These are phyloP conservation scores for Diuraphis noxia DNA, from an alignment of 1,140 invertebrate genomes.

Conservation along the genomic window DNA sequence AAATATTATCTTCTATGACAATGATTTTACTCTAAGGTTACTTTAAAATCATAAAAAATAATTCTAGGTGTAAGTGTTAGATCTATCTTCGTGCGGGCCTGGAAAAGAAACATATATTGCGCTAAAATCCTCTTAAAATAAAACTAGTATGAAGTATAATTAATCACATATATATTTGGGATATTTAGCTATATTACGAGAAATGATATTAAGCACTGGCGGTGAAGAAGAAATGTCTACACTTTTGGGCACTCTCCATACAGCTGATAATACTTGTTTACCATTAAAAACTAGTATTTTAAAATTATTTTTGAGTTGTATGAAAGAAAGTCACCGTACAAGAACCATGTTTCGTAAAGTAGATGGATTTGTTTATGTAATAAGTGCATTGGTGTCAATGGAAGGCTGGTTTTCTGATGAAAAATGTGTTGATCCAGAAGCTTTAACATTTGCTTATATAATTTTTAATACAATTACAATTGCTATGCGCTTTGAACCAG, in stretches of 20 bases:
- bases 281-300: conserved; percentile 88
- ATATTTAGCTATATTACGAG: conserved; percentile 71
- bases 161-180: neutral
- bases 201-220: conserved; percentile 85
- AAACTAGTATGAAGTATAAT: neutral
- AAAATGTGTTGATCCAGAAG: conserved; percentile 61
- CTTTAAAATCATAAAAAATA: too few relatives aligned
- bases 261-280: conserved; percentile 76
- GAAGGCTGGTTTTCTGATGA: conserved; percentile 73
- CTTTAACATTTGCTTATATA: conserved; percentile 77
- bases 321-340: conserved; percentile 92
- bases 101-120: too few relatives aligned
- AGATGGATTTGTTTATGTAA: conserved; percentile 96
- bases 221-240: conserved; percentile 96
- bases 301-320: conserved; percentile 81
- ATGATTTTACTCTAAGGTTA: too few relatives aligned
- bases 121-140: too few relatives aligned
- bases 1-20: too few relatives aligned
- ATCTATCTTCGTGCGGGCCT: too few relatives aligned
- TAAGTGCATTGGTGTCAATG: conserved; percentile 91
- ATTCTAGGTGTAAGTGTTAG: too few relatives aligned
- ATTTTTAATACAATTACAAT: conserved; percentile 95
- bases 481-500: conserved; percentile 98
- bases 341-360: conserved; percentile 94
- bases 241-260: conserved; percentile 87